Conservation (phyloP, 2,113 vertebrate genomes). For the Jaculus jaculus region DNA sequence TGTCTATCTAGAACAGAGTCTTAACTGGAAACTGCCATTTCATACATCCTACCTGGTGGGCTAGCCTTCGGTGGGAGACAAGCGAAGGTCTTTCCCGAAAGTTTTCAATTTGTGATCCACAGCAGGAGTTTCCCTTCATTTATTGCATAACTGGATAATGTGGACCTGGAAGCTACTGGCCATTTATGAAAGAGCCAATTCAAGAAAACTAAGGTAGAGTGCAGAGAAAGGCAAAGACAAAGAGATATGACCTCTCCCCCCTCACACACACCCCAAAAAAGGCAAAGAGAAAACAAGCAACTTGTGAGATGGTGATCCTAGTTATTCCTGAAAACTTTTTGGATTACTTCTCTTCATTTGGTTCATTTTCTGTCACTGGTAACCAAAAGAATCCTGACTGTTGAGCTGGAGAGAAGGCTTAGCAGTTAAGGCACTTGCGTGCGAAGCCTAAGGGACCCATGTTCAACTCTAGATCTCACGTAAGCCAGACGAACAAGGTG, state of each 20-base stretch:
- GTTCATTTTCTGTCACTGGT: conserved; percentile 31
- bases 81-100: not conserved
- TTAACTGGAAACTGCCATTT: not conserved
- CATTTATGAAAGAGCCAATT: not conserved
- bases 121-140: not conserved
- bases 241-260: not conserved
- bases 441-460: too few species aligned
- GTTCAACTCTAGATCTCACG: too few species aligned
- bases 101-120: not conserved
- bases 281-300: not conserved
- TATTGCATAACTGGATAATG: not conserved
- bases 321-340: not conserved
- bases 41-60: not conserved
- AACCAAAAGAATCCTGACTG: not conserved
- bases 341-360: not conserved
- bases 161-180: not conserved
- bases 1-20: not conserved
- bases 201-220: not conserved
- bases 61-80: not conserved
- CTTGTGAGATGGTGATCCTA: not conserved
- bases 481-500: too few species aligned
- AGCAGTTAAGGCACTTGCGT: too few species aligned
- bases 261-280: too few species aligned
- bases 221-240: not conserved
- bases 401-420: too few species aligned